Conservation (phyloP, 2,888 invertebrate genomes). For the Pyrochroa serraticornis region DNA sequence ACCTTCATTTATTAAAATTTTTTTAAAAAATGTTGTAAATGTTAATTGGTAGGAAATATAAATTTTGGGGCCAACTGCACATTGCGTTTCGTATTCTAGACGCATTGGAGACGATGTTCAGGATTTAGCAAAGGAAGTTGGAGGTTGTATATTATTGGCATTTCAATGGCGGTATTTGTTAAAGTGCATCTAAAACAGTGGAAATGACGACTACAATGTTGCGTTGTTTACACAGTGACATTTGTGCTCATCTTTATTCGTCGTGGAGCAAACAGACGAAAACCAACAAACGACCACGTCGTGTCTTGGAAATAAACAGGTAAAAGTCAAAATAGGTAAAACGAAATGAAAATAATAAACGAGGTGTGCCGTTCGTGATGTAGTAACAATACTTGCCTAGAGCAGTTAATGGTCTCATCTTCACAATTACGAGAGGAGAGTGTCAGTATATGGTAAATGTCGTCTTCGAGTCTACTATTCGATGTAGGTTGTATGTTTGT, state of each 20-base stretch:
- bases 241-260: constrained; percentile 5
- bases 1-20: no score
- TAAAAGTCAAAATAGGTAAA: not conserved
- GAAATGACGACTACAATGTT: not conserved
- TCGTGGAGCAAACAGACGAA: constrained; percentile 7
- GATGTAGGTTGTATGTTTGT: constrained; percentile 28
- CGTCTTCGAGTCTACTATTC: constrained; percentile 26
- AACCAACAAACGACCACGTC: constrained; percentile 5
- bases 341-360: constrained; percentile 16
- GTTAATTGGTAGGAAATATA: no score
- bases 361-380: constrained; percentile 31
- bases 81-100: no score
- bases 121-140: no score
- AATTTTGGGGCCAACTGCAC: no score
- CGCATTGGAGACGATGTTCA: no score
- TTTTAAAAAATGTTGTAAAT: no score
- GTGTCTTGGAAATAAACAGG: not conserved
- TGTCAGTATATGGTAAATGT: constrained; percentile 30
- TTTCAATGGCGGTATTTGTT: constrained; percentile 16
- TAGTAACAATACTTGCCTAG: constrained; percentile 25
- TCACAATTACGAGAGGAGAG: constrained; percentile 30
- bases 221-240: constrained; percentile 11
- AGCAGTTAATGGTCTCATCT: constrained; percentile 30
- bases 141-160: no score
- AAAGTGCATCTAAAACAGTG: constrained; percentile 18